A percentile compares a stretch with the other conserved stretches of the same genome.
These are phyloP conservation scores for Sturnus vulgaris DNA, from an alignment of 2,113 vertebrate genomes.

Conservation along the genomic window DNA sequence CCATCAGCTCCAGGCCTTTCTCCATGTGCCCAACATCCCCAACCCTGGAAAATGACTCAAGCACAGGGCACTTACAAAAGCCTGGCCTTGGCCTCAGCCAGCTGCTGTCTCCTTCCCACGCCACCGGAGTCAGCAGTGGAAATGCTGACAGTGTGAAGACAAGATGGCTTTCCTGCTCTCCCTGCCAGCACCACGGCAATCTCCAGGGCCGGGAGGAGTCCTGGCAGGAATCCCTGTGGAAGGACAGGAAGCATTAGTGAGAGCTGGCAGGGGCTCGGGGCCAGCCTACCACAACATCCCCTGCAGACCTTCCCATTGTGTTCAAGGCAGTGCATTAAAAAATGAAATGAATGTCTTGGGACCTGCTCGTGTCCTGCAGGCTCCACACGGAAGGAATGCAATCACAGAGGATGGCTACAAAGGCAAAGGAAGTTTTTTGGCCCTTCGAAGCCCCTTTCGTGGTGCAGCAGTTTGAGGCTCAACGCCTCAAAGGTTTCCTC, in stretches of 20 bases:
- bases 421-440: background rate
- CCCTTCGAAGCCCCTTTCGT: background rate
- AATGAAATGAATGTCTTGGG: background rate
- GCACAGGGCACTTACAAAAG: background rate
- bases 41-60: background rate
- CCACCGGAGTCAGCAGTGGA: background rate
- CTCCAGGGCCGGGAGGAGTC: background rate
- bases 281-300: background rate
- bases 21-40: background rate
- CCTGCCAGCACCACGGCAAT: background rate
- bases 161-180: slow-evolving; percentile 22
- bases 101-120: slow-evolving; percentile 24
- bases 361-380: background rate
- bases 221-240: slow-evolving; percentile 34
- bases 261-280: background rate
- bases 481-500: background rate
- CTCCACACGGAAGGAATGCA: background rate
- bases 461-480: background rate
- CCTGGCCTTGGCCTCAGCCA: background rate
- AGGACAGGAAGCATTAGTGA: slow-evolving; percentile 18
- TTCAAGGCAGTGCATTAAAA: background rate
- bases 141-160: slow-evolving; percentile 33
- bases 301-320: background rate
- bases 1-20: background rate
- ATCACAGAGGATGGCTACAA: background rate